Evolutionary conservation across 2,797 vertebrate genomes (phyloP).

Genomic region (Myripristis jacobus): DNA sequence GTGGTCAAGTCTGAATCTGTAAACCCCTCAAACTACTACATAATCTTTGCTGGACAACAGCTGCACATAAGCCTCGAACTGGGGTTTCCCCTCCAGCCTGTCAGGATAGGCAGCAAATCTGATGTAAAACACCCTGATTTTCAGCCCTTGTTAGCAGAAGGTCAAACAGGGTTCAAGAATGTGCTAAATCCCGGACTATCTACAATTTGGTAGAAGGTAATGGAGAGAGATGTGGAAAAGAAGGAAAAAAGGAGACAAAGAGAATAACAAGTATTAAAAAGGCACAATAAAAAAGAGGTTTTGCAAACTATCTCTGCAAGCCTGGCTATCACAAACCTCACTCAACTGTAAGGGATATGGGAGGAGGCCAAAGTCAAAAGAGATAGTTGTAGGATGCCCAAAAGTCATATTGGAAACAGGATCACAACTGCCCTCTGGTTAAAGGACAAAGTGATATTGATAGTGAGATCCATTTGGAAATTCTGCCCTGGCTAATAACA

Average conservation of each 20-base stretch:
- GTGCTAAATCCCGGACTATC: not conserved
- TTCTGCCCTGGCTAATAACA: not conserved
- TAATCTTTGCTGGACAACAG: too few species aligned
- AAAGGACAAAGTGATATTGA: not conserved
- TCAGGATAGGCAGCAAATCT: too few species aligned
- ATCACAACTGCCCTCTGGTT: conserved; percentile 2
- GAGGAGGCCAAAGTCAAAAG: too few species aligned
- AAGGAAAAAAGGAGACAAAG: not conserved
- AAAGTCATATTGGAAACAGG: not conserved
- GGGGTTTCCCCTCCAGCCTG: too few species aligned
- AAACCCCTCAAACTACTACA: too few species aligned
- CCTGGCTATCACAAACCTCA: too few species aligned
- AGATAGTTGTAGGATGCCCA: not conserved
- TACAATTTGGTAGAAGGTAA: not conserved
- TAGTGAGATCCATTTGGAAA: not conserved
- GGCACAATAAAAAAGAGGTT: not conserved
- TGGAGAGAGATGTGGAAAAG: not conserved
- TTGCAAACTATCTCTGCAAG: too few species aligned
- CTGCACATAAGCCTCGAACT: too few species aligned
- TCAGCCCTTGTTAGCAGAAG: not conserved
- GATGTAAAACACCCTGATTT: too few species aligned
- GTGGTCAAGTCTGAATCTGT: too few species aligned
- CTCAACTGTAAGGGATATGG: not conserved
- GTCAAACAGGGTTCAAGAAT: not conserved
- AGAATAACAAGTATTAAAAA: not conserved